These are phyloP conservation scores for Nyctalus aviator DNA, from an alignment of 2,797 vertebrate species.

Conservation along the genomic window DNA sequence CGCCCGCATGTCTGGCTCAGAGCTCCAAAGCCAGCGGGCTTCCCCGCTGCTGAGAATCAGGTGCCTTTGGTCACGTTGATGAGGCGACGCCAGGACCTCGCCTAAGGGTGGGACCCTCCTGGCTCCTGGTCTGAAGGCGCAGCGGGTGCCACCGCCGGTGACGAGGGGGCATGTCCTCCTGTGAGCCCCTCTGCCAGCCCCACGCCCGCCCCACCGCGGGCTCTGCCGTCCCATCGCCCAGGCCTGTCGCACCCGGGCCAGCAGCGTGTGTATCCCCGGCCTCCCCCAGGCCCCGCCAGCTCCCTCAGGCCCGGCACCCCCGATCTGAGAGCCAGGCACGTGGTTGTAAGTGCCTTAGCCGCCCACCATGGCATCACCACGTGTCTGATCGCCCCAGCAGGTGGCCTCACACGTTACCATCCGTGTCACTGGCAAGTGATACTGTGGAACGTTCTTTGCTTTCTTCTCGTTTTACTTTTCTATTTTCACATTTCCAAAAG, in stretches of 20 bases:
- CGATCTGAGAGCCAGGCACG: neutral
- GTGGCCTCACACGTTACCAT: too few relatives aligned
- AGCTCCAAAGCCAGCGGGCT: too few relatives aligned
- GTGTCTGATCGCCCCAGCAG: neutral
- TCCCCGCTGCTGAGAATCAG: too few relatives aligned
- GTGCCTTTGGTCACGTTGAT: too few relatives aligned
- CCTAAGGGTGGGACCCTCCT: neutral
- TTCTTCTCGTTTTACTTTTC: too few relatives aligned
- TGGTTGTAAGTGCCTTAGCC: neutral
- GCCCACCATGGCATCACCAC: neutral
- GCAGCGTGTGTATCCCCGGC: neutral
- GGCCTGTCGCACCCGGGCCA: neutral
- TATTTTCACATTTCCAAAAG: too few relatives aligned
- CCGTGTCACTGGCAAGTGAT: too few relatives aligned
- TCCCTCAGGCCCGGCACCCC: neutral
- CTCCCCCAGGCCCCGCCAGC: neutral
- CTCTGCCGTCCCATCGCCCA: neutral
- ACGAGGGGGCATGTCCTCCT: neutral
- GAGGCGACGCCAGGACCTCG: neutral
- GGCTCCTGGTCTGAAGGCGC: neutral
- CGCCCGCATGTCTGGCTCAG: too few relatives aligned
- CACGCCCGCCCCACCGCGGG: neutral
- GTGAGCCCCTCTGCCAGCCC: neutral
- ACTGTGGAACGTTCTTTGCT: too few relatives aligned
- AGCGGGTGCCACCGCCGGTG: accelerated